phyloP scores from a whole-genome alignment of 2,797 vertebrate species.

The Petrocephalus schoutedeni region DNA sequence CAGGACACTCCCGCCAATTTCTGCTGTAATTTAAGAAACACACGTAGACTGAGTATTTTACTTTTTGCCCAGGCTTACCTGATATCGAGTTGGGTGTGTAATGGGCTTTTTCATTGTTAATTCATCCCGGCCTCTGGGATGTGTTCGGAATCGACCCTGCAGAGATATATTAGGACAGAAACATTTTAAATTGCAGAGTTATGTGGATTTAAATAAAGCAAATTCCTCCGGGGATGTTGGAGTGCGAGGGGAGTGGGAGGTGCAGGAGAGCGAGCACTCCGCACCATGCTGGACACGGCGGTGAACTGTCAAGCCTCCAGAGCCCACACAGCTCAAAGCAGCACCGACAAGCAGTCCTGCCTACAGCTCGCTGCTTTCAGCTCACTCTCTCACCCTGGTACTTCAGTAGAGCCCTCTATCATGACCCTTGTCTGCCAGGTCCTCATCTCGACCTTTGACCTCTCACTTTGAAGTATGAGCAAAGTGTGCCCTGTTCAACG shows the following conservation, averaged over 20 bases:
- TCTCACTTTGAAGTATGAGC: neutral
- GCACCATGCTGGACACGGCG: neutral
- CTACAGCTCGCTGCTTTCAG: neutral
- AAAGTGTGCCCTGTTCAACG: neutral
- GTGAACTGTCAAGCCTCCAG: neutral
- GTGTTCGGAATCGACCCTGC: constrained; percentile 76
- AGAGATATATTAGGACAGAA: constrained; percentile 47
- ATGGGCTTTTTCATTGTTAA: constrained; percentile 75
- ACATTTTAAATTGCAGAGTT: neutral
- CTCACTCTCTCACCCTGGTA: neutral
- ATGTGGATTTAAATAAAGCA: neutral
- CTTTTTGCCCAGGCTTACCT: constrained; percentile 60
- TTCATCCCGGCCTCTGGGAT: constrained; percentile 69
- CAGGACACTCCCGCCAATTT: neutral
- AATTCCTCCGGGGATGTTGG: neutral
- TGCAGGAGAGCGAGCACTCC: neutral
- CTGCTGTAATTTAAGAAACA: neutral
- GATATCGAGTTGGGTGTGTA: constrained; percentile 86
- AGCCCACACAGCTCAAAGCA: neutral
- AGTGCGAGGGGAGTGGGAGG: neutral
- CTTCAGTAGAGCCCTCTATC: neutral
- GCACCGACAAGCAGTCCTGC: neutral
- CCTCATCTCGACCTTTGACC: neutral
- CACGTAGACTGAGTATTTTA: neutral
- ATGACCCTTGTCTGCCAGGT: neutral